Evolutionary conservation across 1,140 invertebrate species (phyloP).

Genomic region (Rhizoglyphus robini): DNA sequence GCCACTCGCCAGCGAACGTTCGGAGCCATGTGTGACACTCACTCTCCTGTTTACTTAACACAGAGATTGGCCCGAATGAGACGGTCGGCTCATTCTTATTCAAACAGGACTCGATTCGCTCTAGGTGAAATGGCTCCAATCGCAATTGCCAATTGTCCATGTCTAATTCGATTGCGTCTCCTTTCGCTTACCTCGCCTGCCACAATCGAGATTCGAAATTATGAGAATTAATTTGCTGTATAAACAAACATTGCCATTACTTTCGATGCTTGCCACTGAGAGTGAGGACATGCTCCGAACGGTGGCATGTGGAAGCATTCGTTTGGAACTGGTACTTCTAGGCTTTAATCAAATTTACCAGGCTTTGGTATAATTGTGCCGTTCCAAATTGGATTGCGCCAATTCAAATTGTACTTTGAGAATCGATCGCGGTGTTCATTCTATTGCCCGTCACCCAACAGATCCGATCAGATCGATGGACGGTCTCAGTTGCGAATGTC

Average conservation of each 20-base stretch:
- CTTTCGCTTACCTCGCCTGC: neutral
- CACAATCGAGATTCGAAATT: too few species aligned
- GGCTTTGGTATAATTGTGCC: neutral
- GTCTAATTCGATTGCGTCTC: slow-evolving; percentile 2
- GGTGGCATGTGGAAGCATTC: neutral
- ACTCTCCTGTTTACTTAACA: neutral
- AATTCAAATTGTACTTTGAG: neutral
- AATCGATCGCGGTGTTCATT: neutral
- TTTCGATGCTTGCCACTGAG: too few species aligned
- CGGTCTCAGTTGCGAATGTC: too few species aligned
- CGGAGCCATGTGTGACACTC: neutral
- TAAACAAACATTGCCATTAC: slow-evolving; percentile 5
- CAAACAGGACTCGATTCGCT: neutral
- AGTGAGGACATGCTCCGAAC: too few species aligned
- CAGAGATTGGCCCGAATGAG: neutral
- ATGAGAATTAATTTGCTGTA: slow-evolving; percentile 13
- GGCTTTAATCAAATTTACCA: neutral
- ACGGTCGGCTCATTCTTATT: neutral
- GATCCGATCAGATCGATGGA: too few species aligned
- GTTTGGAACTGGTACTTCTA: neutral
- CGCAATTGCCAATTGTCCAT: slow-evolving; percentile 10
- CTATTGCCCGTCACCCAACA: too few species aligned
- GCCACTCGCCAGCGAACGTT: neutral
- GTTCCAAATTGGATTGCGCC: neutral
- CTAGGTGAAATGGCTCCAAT: slow-evolving; percentile 1